A percentile compares a stretch with the other conserved stretches of the same genome.
Conservation (phyloP, 2,113 vertebrate species). For the Atherinomorus stipes region DNA sequence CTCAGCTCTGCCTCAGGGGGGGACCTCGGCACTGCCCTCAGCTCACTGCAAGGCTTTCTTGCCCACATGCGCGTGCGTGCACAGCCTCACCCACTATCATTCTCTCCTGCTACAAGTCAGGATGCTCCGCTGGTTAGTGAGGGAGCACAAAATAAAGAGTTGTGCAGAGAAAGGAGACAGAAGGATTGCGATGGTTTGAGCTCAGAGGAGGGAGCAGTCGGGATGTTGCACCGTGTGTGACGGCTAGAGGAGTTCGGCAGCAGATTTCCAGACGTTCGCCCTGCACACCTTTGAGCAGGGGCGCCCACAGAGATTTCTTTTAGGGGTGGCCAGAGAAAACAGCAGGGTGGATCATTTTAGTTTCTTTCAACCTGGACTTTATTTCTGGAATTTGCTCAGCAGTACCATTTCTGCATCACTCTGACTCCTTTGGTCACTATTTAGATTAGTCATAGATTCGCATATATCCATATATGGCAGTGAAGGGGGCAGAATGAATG, state of each 20-base stretch:
- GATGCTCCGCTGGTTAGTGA: constrained; percentile 62
- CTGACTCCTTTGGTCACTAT: no score
- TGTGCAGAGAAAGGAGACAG: constrained; percentile 31
- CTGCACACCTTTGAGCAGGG: constrained; percentile 37
- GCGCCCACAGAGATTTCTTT: no score
- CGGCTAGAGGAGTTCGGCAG: constrained; percentile 30
- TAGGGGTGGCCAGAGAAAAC: no score
- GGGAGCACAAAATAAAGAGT: constrained; percentile 3
- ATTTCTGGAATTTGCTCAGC: no score
- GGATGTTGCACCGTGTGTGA: constrained; percentile 4
- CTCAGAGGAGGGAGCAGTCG: constrained; percentile 15
- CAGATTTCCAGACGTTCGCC: constrained; percentile 32
- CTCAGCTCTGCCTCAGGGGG: constrained; percentile 60
- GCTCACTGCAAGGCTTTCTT: constrained; percentile 64
- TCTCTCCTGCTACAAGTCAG: constrained; percentile 52
- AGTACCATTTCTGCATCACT: no score
- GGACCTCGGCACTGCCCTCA: constrained; percentile 51
- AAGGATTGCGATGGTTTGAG: constrained; percentile 37
- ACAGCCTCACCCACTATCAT: constrained; percentile 36
- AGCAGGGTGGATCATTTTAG: no score
- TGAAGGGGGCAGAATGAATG: no score
- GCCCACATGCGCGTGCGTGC: constrained; percentile 8
- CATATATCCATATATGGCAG: no score
- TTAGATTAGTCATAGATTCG: no score
- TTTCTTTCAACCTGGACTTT: no score